These are phyloP conservation scores for Bombyx mandarina DNA, from an alignment of 1,140 invertebrate genomes.

Conservation along the genomic window DNA sequence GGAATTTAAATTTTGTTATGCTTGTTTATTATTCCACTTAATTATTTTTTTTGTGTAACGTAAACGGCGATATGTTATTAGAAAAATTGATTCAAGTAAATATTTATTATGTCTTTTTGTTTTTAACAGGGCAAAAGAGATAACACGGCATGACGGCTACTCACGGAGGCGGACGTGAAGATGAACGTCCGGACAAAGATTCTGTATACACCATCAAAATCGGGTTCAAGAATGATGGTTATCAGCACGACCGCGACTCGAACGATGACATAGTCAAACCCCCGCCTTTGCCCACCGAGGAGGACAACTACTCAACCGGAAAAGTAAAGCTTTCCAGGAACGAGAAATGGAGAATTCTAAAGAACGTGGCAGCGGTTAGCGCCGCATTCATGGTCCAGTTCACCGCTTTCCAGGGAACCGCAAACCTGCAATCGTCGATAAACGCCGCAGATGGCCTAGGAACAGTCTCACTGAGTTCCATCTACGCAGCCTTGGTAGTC, in stretches of 20 bases:
- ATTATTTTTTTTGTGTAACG: no score
- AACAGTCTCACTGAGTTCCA: constrained; percentile 86
- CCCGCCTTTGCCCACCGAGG: constrained; percentile 74
- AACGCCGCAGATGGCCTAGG: constrained; percentile 87
- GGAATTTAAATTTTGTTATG: no score
- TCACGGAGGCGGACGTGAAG: constrained; percentile 62
- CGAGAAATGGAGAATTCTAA: constrained; percentile 90
- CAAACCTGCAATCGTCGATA: constrained; percentile 90
- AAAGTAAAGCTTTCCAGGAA: constrained; percentile 83
- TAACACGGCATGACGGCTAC: constrained; percentile 62
- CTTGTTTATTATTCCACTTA: no score
- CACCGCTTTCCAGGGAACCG: constrained; percentile 91
- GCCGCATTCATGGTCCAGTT: constrained; percentile 94
- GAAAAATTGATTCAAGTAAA: background rate
- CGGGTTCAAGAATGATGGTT: constrained; percentile 78
- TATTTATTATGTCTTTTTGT: background rate
- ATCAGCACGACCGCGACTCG: constrained; percentile 73
- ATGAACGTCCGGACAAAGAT: constrained; percentile 57
- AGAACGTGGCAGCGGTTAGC: constrained; percentile 89
- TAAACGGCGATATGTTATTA: background rate
- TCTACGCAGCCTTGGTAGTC: constrained; percentile 90
- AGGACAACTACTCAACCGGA: constrained; percentile 76
- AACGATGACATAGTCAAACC: constrained; percentile 74
- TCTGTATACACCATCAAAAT: constrained; percentile 52
- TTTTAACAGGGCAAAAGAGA: constrained; percentile 47